Evolutionary conservation across 2,797 vertebrate genomes (phyloP), one percentile per base, ranked within the genome.

Genomic region (Remorina albescens): DNA sequence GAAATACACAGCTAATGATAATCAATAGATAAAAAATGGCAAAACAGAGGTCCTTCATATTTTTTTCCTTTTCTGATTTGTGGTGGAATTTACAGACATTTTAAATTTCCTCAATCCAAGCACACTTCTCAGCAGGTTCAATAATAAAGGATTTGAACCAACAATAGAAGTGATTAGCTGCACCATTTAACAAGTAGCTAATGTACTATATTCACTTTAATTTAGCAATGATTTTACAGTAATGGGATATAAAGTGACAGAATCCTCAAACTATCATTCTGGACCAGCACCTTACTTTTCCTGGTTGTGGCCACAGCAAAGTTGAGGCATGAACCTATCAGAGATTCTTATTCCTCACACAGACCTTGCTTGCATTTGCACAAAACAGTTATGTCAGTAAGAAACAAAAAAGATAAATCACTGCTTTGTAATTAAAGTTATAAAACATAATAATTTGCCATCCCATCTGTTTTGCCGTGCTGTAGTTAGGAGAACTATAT

Each of bases 181-280:
- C 13, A 21, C n/a, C 39, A 21, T 49, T 62, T 25, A 59, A 63
- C 12, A 34, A n/a, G 44, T 39, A 4, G 21, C 21, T 59, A 75
- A 62, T 8, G 4, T 50, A 8, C 23, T 2, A 47, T 37, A 67
- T 71, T 76, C 16, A 41, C 41, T 51, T 55, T 8, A 32, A 12
- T 37, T 18, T 59, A 47, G 34, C 44, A 18, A 68, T 10, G 46
- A 55, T 34, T 23, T 67, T 50, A 78, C 77, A 89, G 67, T 71
- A 59, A 58, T 5, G 6, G 16, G 32, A 71, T 36, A 41, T 58
- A 26, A 68, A 77, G 69, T 61, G 32, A 63, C 44, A 46, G 26
- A 23, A 10, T 19, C 32, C 44, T 23, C 18, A 7, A 26, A 49
- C 28, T 25, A 30, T 57, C 32, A 39, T 41, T 62, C 21, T 34